Percentiles rank a stretch among this genome's conserved stretches.
These are phyloP conservation scores for Apis florea DNA, from an alignment of 1,140 invertebrate species.

Conservation along the genomic window DNA sequence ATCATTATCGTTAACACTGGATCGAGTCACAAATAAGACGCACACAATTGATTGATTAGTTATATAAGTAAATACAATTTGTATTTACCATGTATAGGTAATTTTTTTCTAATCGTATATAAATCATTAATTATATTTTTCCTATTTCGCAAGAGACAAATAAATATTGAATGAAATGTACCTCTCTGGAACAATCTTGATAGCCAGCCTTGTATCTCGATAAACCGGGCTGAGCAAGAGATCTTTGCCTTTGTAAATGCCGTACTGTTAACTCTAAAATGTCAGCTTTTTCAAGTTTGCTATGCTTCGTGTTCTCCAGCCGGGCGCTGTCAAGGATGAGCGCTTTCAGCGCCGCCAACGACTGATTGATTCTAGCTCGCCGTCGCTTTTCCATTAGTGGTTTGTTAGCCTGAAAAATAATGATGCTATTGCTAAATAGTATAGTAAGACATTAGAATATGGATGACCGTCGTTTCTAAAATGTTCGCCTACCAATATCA, in stretches of 20 bases:
- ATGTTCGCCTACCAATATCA: constrained; percentile 3
- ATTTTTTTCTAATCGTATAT: neutral
- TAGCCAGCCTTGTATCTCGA: constrained; percentile 87
- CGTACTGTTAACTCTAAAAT: constrained; percentile 95
- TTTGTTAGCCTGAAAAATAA: constrained; percentile 87
- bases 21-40: too few relatives aligned
- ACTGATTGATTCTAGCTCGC: constrained; percentile 93
- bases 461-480: neutral
- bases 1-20: too few relatives aligned
- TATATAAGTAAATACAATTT: too few relatives aligned
- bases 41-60: too few relatives aligned
- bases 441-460: neutral
- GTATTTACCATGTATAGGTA: too few relatives aligned
- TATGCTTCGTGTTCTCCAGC: constrained; percentile 87
- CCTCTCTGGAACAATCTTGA: constrained; percentile 90
- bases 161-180: constrained; percentile 62
- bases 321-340: constrained; percentile 88
- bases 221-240: constrained; percentile 82
- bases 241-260: constrained; percentile 89
- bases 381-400: constrained; percentile 95
- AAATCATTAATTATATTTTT: neutral
- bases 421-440: neutral
- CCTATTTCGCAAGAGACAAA: too few relatives aligned
- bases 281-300: constrained; percentile 95
- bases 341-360: constrained; percentile 91